Conservation (phyloP, 2,888 invertebrate genomes). For the Leptinotarsa haldemani region DNA sequence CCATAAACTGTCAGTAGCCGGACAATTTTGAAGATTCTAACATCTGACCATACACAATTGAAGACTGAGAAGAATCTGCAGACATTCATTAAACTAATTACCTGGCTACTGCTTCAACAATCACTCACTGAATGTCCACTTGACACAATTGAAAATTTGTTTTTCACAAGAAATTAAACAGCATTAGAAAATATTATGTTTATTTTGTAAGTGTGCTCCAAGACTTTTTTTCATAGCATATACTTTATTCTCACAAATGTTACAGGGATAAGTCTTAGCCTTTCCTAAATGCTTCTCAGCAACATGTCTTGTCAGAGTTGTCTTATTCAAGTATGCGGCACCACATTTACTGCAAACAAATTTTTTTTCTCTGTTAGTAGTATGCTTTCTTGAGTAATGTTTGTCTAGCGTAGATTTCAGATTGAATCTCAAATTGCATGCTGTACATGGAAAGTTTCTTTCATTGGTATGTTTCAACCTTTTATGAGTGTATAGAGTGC, state of each 20-base stretch:
- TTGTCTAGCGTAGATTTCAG: slow-evolving; percentile 55
- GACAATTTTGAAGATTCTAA: too few relatives aligned
- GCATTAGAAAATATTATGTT: slow-evolving; percentile 30
- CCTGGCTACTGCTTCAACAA: too few relatives aligned
- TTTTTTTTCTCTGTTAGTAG: slow-evolving; percentile 32
- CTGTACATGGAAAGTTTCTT: slow-evolving; percentile 52
- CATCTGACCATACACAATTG: too few relatives aligned
- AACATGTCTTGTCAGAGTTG: slow-evolving; percentile 37
- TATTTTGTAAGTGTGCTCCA: slow-evolving; percentile 36
- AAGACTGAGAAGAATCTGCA: too few relatives aligned
- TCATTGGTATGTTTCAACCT: slow-evolving; percentile 51
- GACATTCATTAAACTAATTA: too few relatives aligned
- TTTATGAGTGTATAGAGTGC: slow-evolving; percentile 54
- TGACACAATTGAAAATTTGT: neutral
- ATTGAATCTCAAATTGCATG: slow-evolving; percentile 53
- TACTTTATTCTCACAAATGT: slow-evolving; percentile 36
- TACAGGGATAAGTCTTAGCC: slow-evolving; percentile 33
- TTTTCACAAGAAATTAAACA: neutral
- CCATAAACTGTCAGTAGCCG: too few relatives aligned
- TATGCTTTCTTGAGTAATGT: slow-evolving; percentile 45
- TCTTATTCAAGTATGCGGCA: slow-evolving; percentile 38
- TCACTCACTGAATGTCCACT: neutral
- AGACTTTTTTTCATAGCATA: slow-evolving; percentile 40
- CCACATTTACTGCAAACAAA: slow-evolving; percentile 39
- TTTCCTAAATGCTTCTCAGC: slow-evolving; percentile 39